phyloP scores from a whole-genome alignment of 1,140 invertebrate species.

The Paracyclopina nana region DNA sequence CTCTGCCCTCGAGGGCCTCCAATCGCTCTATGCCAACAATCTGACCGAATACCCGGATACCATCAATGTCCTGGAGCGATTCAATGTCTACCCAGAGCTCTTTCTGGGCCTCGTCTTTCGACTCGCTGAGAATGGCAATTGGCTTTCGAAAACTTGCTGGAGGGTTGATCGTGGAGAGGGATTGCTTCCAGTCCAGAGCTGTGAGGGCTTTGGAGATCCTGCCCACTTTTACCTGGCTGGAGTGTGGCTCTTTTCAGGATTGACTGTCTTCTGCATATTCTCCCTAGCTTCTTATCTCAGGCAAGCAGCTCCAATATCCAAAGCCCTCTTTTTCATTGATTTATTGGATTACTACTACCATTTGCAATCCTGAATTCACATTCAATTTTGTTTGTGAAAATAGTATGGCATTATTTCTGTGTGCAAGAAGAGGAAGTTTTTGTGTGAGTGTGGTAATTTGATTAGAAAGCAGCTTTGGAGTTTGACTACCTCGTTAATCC shows the following conservation, averaged over 20 bases:
- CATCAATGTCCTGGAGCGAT: conserved; percentile 56
- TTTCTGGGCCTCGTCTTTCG: conserved; percentile 29
- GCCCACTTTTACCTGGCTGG: conserved; percentile 50
- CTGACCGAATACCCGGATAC: conserved; percentile 53
- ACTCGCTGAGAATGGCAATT: background rate
- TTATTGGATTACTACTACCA: too few species aligned
- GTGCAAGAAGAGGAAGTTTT: too few species aligned
- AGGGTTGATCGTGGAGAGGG: conserved; percentile 40
- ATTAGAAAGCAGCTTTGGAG: too few species aligned
- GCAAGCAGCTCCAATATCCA: conserved; percentile 21
- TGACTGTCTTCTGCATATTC: conserved; percentile 41
- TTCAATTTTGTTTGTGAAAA: too few species aligned
- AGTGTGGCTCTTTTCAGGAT: conserved; percentile 41
- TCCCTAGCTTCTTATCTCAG: conserved; percentile 36
- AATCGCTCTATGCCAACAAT: conserved; percentile 42
- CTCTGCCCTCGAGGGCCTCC: conserved; percentile 38
- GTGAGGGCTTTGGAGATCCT: conserved; percentile 51
- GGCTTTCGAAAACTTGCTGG: conserved; percentile 28
- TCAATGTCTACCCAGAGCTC: conserved; percentile 61
- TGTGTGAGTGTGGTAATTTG: too few species aligned
- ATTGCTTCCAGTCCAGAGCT: conserved; percentile 43
- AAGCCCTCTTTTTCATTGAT: too few species aligned
- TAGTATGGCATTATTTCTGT: too few species aligned
- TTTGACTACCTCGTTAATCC: too few species aligned
- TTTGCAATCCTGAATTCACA: too few species aligned